Percentiles rank a stretch among this genome's conserved stretches.
Evolutionary conservation across 2,888 invertebrate species (phyloP).

Genomic region (Ectropis crepuscularia): DNA sequence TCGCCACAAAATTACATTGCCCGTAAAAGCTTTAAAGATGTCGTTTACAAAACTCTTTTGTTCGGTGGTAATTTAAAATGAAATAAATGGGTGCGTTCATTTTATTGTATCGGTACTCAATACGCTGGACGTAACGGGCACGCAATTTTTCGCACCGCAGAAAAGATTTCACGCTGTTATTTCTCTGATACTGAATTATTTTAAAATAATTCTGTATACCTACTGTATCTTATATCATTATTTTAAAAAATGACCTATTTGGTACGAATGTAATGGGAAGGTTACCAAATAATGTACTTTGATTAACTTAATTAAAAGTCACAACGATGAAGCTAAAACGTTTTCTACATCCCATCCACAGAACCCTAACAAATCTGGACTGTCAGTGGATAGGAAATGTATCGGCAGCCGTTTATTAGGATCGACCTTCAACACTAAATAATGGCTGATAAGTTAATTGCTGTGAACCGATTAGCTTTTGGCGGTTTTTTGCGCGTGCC

Average conservation of each 20-base stretch:
- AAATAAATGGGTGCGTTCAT: conserved; percentile 56
- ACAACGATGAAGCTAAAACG: too few species aligned
- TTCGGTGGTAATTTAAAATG: conserved; percentile 60
- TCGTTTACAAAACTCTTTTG: conserved; percentile 64
- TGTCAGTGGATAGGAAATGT: conserved; percentile 61
- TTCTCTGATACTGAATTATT: too few species aligned
- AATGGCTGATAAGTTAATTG: conserved; percentile 81
- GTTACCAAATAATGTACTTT: too few species aligned
- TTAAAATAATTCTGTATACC: too few species aligned
- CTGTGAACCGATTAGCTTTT: conserved; percentile 78
- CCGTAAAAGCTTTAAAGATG: conserved; percentile 64
- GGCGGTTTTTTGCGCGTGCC: conserved; percentile 72
- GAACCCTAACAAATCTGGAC: conserved; percentile 30
- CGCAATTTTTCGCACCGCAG: conserved; percentile 42
- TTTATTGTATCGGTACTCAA: conserved; percentile 50
- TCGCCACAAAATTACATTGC: conserved; percentile 60
- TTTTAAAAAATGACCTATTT: too few species aligned
- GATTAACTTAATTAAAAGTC: too few species aligned
- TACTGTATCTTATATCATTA: too few species aligned
- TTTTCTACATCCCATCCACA: too few species aligned
- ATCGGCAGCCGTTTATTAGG: conserved; percentile 65
- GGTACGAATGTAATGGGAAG: too few species aligned
- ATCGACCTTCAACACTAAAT: conserved; percentile 77
- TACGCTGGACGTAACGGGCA: conserved; percentile 47
- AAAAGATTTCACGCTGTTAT: too few species aligned